Percentiles rank a stretch among this genome's conserved stretches.
Evolutionary conservation across 1,140 invertebrate species (phyloP).

Genomic region (Delia radicum): DNA sequence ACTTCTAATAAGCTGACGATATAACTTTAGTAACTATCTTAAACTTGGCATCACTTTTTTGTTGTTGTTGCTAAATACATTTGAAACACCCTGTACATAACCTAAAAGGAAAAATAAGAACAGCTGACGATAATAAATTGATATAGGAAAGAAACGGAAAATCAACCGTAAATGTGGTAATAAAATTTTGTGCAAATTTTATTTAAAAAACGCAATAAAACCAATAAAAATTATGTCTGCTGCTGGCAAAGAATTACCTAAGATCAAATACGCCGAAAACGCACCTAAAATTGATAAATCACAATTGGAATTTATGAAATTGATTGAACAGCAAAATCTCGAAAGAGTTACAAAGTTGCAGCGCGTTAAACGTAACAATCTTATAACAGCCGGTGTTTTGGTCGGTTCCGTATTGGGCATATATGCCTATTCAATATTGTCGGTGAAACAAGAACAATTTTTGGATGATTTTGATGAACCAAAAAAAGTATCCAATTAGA

Average conservation of each 20-base stretch:
- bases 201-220: neutral
- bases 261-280: conserved; percentile 56
- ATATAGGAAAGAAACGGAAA: neutral
- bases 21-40: too few species aligned
- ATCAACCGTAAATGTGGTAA: neutral
- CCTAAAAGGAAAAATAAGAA: neutral
- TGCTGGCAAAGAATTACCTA: conserved; percentile 34
- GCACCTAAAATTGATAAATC: conserved; percentile 62
- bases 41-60: neutral
- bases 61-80: neutral
- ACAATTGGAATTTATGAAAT: conserved; percentile 74
- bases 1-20: too few species aligned
- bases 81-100: neutral
- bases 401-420: conserved; percentile 68
- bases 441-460: conserved; percentile 83
- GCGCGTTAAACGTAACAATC: conserved; percentile 64
- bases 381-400: conserved; percentile 63
- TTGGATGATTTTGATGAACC: conserved; percentile 84
- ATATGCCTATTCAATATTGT: conserved; percentile 79
- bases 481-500: conserved; percentile 57
- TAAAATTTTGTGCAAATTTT: neutral
- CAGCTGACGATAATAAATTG: neutral
- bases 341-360: conserved; percentile 68
- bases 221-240: conserved; percentile 15
- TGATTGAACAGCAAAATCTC: conserved; percentile 72